phyloP scores from a whole-genome alignment of 1,140 invertebrate genomes.

The Neodiprion fabricii region DNA sequence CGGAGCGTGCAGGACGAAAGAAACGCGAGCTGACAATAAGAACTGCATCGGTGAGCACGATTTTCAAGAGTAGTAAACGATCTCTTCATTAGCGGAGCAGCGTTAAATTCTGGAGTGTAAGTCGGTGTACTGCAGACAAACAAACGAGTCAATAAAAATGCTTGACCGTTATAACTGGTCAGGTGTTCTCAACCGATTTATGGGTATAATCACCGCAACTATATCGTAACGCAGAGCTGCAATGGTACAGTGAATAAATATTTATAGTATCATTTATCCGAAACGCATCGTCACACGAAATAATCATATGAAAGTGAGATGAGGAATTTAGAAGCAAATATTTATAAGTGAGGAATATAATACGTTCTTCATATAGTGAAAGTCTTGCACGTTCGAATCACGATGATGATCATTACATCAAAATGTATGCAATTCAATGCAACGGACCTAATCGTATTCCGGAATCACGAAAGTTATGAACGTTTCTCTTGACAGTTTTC shows the following conservation, averaged over 20 bases:
- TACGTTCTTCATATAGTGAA: neutral
- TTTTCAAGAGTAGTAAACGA: neutral
- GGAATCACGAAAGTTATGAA: neutral
- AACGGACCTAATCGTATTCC: neutral
- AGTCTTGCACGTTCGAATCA: neutral
- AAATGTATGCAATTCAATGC: neutral
- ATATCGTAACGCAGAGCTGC: no score
- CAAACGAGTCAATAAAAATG: neutral
- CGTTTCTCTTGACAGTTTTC: no score
- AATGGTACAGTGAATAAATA: no score
- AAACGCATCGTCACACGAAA: no score
- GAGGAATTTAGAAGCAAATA: no score
- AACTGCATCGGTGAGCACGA: neutral
- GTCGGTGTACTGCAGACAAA: neutral
- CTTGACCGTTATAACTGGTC: neutral
- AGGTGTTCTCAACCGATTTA: slow-evolving; percentile 7
- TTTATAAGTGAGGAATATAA: no score
- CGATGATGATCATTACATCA: slow-evolving; percentile 2
- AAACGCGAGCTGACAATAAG: neutral
- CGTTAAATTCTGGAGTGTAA: neutral
- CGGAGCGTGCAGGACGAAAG: no score
- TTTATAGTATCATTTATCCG: no score
- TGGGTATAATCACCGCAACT: neutral
- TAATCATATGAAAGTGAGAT: no score
- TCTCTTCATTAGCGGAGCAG: slow-evolving; percentile 4